phyloP scores from a whole-genome alignment of 2,888 invertebrate genomes.

The Thera obeliscata region DNA sequence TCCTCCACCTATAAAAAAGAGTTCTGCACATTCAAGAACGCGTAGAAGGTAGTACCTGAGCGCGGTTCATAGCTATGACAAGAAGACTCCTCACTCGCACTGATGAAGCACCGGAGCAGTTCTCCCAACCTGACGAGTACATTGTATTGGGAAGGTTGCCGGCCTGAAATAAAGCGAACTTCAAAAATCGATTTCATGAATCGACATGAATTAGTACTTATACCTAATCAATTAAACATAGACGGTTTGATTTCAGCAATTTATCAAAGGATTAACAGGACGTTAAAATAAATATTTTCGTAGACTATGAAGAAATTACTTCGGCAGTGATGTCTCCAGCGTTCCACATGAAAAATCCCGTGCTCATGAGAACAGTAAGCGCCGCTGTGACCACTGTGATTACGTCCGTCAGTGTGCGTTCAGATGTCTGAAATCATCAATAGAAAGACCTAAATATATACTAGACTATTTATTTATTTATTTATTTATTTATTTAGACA shows the following conservation, averaged over 20 bases:
- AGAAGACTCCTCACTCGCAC: conserved; percentile 46
- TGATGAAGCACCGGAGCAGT: conserved; percentile 43
- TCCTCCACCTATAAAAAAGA: no score
- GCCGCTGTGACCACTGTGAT: conserved; percentile 38
- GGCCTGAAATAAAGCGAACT: conserved; percentile 39
- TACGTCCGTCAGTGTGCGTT: conserved; percentile 47
- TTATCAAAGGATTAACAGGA: no score
- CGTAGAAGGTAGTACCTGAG: conserved; percentile 40
- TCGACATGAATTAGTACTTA: no score
- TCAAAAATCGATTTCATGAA: not conserved
- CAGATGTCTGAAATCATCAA: conserved; percentile 45
- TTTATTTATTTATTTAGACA: no score
- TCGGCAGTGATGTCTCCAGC: conserved; percentile 60
- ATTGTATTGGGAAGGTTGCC: conserved; percentile 56
- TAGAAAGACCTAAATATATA: not conserved
- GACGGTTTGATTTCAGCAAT: no score
- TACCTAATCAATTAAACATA: no score
- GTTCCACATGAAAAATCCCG: conserved; percentile 58
- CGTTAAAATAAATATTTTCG: no score
- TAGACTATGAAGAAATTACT: conserved; percentile 31
- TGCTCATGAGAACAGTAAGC: conserved; percentile 45
- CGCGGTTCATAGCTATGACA: conserved; percentile 47
- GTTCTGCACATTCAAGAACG: no score
- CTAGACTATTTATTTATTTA: no score
- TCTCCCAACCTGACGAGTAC: conserved; percentile 56